Percentiles rank a stretch among this genome's conserved stretches.
Evolutionary conservation across 2,797 vertebrate genomes (phyloP).

Genomic region (Smutsia gigantea): DNA sequence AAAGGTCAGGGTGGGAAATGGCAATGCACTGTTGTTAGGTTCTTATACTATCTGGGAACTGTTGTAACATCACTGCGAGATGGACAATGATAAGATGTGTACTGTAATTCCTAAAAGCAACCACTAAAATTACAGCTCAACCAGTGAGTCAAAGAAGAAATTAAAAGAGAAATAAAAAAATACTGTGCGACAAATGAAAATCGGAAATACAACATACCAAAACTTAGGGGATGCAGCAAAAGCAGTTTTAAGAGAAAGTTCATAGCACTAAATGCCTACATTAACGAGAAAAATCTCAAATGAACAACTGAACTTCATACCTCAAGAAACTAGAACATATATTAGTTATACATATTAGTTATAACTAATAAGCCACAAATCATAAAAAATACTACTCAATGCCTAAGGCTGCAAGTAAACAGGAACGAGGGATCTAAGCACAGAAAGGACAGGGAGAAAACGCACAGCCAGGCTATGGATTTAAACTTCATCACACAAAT

Average conservation of each 20-base stretch:
- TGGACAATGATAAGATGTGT: accelerated
- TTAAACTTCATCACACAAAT: background rate
- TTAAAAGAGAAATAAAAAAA: background rate
- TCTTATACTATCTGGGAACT: accelerated
- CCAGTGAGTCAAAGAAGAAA: background rate
- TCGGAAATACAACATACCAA: background rate
- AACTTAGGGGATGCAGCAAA: background rate
- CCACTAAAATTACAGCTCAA: background rate
- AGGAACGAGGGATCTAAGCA: background rate
- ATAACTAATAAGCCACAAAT: background rate
- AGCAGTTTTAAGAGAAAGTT: background rate
- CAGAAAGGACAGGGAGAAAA: background rate
- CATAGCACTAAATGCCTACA: background rate
- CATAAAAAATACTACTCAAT: background rate
- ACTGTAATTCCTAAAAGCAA: background rate
- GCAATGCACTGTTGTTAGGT: accelerated
- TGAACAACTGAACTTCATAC: background rate
- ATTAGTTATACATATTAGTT: background rate
- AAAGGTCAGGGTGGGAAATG: too few species aligned
- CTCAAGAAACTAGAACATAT: background rate
- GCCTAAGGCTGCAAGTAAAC: background rate
- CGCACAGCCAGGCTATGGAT: background rate
- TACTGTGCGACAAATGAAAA: background rate
- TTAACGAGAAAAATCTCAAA: background rate
- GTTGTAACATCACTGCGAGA: background rate